phyloP scores from a whole-genome alignment of 2,113 vertebrate species.

The Sarotherodon lohbergeri region DNA sequence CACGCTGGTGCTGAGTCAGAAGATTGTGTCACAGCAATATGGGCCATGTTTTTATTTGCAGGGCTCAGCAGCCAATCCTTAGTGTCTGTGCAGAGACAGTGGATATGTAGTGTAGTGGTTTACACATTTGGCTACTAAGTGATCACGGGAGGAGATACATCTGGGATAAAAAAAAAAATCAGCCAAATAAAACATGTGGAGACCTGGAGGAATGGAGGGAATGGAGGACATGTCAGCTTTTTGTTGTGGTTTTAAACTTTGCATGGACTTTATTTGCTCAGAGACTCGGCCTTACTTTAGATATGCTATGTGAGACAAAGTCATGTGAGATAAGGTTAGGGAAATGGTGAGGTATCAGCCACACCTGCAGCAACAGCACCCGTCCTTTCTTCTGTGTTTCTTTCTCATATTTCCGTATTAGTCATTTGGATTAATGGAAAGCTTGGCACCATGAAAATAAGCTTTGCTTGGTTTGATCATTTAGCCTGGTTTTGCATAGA shows the following conservation, averaged over 20 bases:
- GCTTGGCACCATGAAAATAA: neutral
- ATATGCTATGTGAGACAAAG: neutral
- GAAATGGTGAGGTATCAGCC: neutral
- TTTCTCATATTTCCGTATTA: neutral
- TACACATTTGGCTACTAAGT: neutral
- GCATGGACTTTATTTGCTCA: neutral
- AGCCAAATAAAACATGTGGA: neutral
- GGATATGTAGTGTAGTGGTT: neutral
- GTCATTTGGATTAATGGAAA: neutral
- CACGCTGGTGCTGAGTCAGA: constrained; percentile 41
- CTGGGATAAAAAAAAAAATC: neutral
- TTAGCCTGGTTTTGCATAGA: neutral
- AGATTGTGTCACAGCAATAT: neutral
- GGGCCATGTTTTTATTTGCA: constrained; percentile 37
- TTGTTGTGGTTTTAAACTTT: neutral
- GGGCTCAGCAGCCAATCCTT: constrained; percentile 15
- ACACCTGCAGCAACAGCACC: neutral
- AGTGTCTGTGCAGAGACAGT: constrained; percentile 49
- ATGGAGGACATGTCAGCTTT: neutral
- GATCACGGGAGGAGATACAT: neutral
- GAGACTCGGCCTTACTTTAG: neutral
- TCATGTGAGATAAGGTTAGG: neutral
- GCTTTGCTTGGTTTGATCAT: neutral
- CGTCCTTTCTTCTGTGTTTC: neutral
- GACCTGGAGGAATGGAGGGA: neutral